Evolutionary conservation across 2,888 invertebrate genomes (phyloP).

Genomic region (Eubasilissa splendida): DNA sequence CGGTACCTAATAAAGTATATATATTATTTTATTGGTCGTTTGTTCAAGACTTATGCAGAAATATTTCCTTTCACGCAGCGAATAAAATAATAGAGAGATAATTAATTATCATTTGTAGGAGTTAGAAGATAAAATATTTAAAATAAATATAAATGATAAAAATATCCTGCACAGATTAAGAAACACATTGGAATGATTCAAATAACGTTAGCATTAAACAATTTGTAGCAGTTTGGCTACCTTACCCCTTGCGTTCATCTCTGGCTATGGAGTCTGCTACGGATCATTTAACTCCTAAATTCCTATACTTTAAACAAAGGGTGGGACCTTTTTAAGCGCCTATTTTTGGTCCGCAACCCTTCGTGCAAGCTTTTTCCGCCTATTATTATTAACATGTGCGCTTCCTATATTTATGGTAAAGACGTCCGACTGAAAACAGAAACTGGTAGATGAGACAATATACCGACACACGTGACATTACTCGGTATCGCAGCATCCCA

Average conservation of each 20-base stretch:
- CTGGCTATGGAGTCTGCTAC: background rate
- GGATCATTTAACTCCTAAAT: constrained; percentile 42
- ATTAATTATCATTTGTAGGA: no score
- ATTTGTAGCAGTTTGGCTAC: constrained; percentile 51
- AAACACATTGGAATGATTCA: background rate
- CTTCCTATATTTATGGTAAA: constrained; percentile 6
- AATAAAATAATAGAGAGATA: no score
- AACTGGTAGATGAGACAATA: no score
- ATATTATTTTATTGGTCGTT: no score
- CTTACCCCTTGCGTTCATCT: constrained; percentile 14
- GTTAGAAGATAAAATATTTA: no score
- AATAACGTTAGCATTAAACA: constrained; percentile 49
- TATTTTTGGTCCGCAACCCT: constrained; percentile 34
- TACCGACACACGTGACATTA: no score
- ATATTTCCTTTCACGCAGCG: no score
- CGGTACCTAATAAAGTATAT: no score
- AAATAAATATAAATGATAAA: no score
- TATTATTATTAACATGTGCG: constrained; percentile 19
- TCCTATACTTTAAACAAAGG: constrained; percentile 40
- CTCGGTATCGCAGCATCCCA: no score
- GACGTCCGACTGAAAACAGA: background rate
- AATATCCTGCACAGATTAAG: no score
- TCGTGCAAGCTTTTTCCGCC: constrained; percentile 14
- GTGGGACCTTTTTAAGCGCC: constrained; percentile 13
- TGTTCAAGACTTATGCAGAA: no score